Percentiles rank a stretch among this genome's conserved stretches.
These are phyloP conservation scores for Hippopotamus amphibius DNA, from an alignment of 2,113 vertebrate species.

Conservation along the genomic window DNA sequence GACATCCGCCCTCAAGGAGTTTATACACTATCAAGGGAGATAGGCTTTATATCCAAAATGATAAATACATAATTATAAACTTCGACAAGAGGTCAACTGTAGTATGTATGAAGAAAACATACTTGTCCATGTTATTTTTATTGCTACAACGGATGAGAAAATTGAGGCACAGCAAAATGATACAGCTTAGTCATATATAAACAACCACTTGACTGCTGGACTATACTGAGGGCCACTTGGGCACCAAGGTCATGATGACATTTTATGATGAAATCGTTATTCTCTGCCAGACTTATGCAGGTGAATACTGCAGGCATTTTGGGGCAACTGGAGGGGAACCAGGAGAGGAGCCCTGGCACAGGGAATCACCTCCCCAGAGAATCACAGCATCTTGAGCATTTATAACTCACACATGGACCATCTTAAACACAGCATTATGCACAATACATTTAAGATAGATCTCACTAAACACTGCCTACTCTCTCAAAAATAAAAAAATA, in stretches of 20 bases:
- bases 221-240: not conserved
- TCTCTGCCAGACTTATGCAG: not conserved
- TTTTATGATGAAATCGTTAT: not conserved
- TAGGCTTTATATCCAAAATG: not conserved
- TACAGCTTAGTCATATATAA: conserved; percentile 3
- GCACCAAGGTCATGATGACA: not conserved
- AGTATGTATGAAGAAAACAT: not conserved
- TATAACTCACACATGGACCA: not conserved
- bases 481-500: conserved; percentile 31
- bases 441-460: not conserved
- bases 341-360: not conserved
- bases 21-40: not conserved
- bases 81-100: not conserved
- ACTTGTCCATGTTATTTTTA: not conserved
- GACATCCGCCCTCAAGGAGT: not conserved
- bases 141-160: not conserved
- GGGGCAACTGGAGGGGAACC: not conserved
- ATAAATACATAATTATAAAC: not conserved
- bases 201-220: not conserved
- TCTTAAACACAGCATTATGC: not conserved
- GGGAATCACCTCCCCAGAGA: not conserved
- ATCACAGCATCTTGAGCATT: not conserved
- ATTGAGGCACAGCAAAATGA: not conserved
- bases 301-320: not conserved
- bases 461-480: not conserved